A percentile compares a stretch with the other conserved stretches of the same genome.
Conservation (phyloP, 2,797 vertebrate genomes). For the Aulostomus chinensis region DNA sequence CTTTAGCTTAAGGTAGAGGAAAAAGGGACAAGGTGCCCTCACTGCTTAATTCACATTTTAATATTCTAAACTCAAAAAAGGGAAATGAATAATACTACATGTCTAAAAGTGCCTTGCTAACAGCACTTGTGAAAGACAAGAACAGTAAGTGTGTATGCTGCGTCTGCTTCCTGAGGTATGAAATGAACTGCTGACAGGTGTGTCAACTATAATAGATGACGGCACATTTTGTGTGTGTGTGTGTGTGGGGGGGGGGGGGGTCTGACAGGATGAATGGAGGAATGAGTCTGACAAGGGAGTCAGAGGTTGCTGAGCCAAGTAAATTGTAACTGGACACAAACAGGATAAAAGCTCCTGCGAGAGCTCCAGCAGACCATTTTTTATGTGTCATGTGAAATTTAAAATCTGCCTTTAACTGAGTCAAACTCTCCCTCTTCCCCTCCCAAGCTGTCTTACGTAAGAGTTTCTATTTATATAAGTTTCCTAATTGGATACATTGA, state of each 20-base stretch:
- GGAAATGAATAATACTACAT: background rate
- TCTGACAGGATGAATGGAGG: constrained; percentile 13
- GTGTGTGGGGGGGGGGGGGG: background rate
- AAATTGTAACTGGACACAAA: constrained; percentile 8
- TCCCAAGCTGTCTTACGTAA: constrained; percentile 40
- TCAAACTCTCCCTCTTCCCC: constrained; percentile 26
- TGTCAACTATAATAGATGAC: constrained; percentile 48
- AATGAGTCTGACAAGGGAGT: constrained; percentile 22
- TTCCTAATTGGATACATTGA: constrained; percentile 69
- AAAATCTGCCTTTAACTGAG: constrained; percentile 25
- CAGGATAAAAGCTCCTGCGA: background rate
- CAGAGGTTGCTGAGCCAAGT: constrained; percentile 10
- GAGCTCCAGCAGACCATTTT: constrained; percentile 1
- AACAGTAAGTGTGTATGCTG: background rate
- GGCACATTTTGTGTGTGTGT: constrained; percentile 14
- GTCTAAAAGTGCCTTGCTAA: background rate
- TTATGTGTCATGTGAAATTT: constrained; percentile 6
- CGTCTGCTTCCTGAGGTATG: constrained; percentile 37
- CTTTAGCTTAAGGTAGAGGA: background rate
- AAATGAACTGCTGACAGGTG: constrained; percentile 56
- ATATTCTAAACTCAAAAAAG: too few species aligned
- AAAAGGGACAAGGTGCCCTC: too few species aligned
- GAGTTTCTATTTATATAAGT: constrained; percentile 66
- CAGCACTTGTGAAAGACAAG: constrained; percentile 2
- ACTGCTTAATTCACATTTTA: too few species aligned